These are phyloP conservation scores for Synanthedon myopaeformis DNA, from an alignment of 2,888 invertebrate species.

Conservation along the genomic window DNA sequence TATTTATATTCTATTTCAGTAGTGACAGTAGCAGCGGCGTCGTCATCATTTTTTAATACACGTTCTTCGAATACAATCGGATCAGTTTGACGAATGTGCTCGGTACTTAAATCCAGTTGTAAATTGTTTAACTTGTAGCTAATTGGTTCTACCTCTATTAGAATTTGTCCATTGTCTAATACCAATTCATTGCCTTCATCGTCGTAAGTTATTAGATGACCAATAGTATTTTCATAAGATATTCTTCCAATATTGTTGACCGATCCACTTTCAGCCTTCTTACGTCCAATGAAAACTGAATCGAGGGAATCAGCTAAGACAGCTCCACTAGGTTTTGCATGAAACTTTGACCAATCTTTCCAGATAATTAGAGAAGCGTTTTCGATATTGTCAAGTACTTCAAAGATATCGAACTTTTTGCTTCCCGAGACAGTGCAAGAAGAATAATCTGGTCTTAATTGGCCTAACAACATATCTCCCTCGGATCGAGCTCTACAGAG, in stretches of 20 bases:
- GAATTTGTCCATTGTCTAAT: constrained; percentile 77
- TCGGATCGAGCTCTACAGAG: constrained; percentile 80
- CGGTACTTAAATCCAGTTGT: constrained; percentile 68
- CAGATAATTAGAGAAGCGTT: constrained; percentile 81
- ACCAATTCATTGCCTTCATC: constrained; percentile 67
- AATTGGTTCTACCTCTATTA: constrained; percentile 84
- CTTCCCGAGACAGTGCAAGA: constrained; percentile 76
- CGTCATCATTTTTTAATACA: constrained; percentile 65
- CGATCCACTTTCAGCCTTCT: constrained; percentile 36
- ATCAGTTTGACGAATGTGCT: constrained; percentile 57
- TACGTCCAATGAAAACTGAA: constrained; percentile 49
- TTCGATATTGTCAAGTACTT: constrained; percentile 82
- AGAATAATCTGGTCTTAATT: constrained; percentile 67
- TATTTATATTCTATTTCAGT: constrained; percentile 80
- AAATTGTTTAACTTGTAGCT: constrained; percentile 80
- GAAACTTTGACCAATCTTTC: constrained; percentile 80
- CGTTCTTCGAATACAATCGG: constrained; percentile 66
- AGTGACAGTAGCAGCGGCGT: constrained; percentile 73
- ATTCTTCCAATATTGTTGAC: constrained; percentile 79
- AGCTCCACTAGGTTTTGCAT: constrained; percentile 75
- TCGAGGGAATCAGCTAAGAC: constrained; percentile 69
- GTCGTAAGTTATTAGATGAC: constrained; percentile 77
- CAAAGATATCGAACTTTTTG: constrained; percentile 72
- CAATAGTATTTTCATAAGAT: constrained; percentile 74
- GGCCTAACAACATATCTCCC: constrained; percentile 80